Evolutionary conservation across 2,113 vertebrate genomes (phyloP), one percentile per base, ranked within the genome.

Genomic region (Neotoma lepida): DNA sequence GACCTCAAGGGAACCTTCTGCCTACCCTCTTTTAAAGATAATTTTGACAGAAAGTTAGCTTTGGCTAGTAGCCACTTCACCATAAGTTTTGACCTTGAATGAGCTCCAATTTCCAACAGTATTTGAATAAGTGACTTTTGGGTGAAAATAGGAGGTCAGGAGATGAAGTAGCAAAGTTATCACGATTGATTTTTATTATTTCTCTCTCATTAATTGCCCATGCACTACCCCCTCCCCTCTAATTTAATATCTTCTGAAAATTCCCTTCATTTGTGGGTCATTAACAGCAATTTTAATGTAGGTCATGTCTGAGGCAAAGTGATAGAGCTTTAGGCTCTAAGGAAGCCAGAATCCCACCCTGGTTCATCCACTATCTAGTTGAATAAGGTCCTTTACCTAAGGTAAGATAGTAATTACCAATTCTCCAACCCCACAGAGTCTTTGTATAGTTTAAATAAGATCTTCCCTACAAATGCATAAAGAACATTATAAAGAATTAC

Each of bases 141-240:
- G 91, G 82, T 96, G 88, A 90, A 95, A 94, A 78, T 66, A 94
- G 95, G 54, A 87, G 97, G 93, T 97, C 96, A 96, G 80, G 78
- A 96, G 94, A 96, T 96, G 94, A 96, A 97, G 90, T 92, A 96
- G 46, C n/a, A 28, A 95, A 96, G 94, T 93, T 95, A 96, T 96
- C 96, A 96, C 86, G 90, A 97, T 96, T 96, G 93, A 97, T 97
- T 97, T 97, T 97, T 96, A 96, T 97, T 96, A 97, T 97, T 97
- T 96, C 91, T 86, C 95, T 97, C 91, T 92, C 77, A 90, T 97
- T 97, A 97, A 97, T 97, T 96, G 84, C 80, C 76, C 56, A 44
- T 80, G 64, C 61, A 87, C 88, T 89, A 84, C 76, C 68, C 93
- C 76, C 92, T 94, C 85, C 91, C 89, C 84, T 97, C 87, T 26